A percentile compares a stretch with the other conserved stretches of the same genome.
These are phyloP conservation scores for Parnassius smintheus DNA, from an alignment of 2,888 invertebrate genomes.

Conservation along the genomic window DNA sequence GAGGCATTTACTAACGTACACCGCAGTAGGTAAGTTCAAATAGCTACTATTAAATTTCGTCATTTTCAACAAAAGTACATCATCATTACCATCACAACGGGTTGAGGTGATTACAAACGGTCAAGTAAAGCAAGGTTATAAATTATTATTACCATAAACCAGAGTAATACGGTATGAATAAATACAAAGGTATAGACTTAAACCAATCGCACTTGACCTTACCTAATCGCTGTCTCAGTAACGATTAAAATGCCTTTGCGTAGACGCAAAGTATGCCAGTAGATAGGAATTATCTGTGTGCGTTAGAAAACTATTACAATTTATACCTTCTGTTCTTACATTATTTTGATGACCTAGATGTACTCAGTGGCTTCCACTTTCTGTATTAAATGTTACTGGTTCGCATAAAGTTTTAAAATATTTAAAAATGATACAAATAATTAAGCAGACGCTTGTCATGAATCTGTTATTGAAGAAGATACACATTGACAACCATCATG, in stretches of 20 bases:
- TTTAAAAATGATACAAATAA: not conserved
- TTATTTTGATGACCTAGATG: constrained; percentile 6
- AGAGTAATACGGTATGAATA: not conserved
- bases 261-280: constrained; percentile 18
- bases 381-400: not conserved
- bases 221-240: not conserved
- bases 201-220: constrained; percentile 23
- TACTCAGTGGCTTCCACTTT: not conserved
- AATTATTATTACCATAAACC: too few species aligned
- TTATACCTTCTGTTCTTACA: not conserved
- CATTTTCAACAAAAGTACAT: too few species aligned
- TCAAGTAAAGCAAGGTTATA: too few species aligned
- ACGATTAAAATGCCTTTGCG: constrained; percentile 3
- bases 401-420: not conserved
- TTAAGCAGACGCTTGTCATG: not conserved
- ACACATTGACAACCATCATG: not conserved
- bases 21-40: too few species aligned
- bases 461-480: not conserved
- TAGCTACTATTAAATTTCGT: too few species aligned
- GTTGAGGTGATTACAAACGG: too few species aligned
- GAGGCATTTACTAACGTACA: too few species aligned
- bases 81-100: too few species aligned
- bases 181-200: not conserved
- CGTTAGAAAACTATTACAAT: constrained; percentile 16
- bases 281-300: constrained; percentile 3